Base-by-base conservation (phyloP, 2,888 invertebrate species). In the Andricus curvator region DNA sequence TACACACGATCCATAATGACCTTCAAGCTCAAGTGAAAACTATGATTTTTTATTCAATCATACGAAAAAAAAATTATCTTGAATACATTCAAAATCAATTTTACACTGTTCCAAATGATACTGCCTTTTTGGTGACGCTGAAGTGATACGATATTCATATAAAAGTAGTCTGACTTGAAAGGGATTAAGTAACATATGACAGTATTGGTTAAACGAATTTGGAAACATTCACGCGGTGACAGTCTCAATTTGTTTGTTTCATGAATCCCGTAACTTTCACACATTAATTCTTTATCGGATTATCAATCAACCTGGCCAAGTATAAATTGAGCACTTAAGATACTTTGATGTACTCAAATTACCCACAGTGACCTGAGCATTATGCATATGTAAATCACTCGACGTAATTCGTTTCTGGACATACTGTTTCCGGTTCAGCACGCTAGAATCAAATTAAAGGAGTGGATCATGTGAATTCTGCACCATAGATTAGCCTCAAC, bases 271-370 rank as follows among this genome's bases (percentile, higher is more conserved):
- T 64, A 29, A 64, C 64, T 64, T 64, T 64, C 64, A 29, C 29
- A 64, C 64, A 64, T 64, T 64, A 64, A 64, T 64, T 64, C 29
- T 29, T 64, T 64, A 64, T 64, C 25, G 25, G 64, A 29, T 29
- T 64, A 64, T 64, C 64, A 64, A 29, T 64, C 64, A 60, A 60
- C 60, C 22, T 60, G n/a, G 4, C 13, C n/a, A 17, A 64, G 64
- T 64, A 64, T 64, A 64, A 64, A 29, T 64, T 64, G 29, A 64
- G 25, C 64, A 5, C 64, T 64, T 64, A 64, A 64, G 64, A 29
- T 60, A 60, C 60, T 60, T 60, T 60, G 60, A 60, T 64, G 64
- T 29, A 17, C 64, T 64, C 64, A 64, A 64, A 64, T 64, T 64
- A 64, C 17, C 64, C 29, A 29, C 25, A 29, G 22, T 29, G 64